A percentile compares a stretch with the other conserved stretches of the same genome.
Conservation (phyloP, 2,113 vertebrate species). For the Dasypus novemcinctus region DNA sequence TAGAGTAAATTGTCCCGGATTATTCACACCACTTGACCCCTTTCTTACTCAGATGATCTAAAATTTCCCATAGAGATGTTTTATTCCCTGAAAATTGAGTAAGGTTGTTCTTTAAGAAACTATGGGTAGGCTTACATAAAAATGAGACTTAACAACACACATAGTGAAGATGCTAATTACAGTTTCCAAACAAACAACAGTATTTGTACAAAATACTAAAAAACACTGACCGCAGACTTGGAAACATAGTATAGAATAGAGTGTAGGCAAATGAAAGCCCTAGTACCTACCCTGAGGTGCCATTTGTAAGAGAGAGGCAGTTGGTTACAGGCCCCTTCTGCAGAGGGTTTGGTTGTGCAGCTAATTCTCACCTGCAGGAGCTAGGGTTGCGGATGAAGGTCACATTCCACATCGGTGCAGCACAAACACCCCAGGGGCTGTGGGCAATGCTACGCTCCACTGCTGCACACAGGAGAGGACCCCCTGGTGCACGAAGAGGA, state of each 20-base stretch:
- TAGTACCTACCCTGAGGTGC: accelerated
- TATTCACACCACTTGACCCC: too few relatives aligned
- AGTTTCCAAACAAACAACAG: neutral
- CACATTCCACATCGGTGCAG: neutral
- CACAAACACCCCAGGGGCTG: neutral
- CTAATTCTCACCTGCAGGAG: neutral
- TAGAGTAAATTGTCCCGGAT: neutral
- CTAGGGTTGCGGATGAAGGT: too few relatives aligned
- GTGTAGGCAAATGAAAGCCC: neutral
- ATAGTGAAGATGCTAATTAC: neutral
- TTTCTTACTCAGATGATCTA: neutral
- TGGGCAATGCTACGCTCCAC: accelerated
- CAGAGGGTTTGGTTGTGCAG: neutral
- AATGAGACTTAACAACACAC: neutral
- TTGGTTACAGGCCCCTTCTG: neutral
- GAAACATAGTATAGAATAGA: neutral
- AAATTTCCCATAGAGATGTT: neutral
- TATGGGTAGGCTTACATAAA: neutral
- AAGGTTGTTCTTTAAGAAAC: neutral
- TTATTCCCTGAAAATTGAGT: neutral
- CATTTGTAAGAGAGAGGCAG: neutral
- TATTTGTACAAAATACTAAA: neutral
- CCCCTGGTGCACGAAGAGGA: accelerated
- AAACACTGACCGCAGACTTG: neutral
- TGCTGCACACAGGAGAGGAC: accelerated